Base-by-base conservation (phyloP, 2,888 invertebrate species). In the Limulus polyphemus region DNA sequence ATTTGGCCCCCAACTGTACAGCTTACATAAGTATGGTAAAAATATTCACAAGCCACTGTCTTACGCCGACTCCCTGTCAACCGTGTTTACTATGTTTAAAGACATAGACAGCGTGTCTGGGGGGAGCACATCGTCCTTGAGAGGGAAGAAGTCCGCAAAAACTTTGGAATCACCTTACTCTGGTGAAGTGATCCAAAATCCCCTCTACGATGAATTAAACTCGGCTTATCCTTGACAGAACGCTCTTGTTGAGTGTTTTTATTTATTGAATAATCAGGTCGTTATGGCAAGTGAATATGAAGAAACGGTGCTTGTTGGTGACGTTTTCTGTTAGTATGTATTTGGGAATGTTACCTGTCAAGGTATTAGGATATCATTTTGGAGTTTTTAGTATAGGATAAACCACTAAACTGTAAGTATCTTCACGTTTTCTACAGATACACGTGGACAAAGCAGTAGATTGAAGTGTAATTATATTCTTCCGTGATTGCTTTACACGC, bases 1-100 rank as follows among this genome's bases (percentile, higher is more conserved):
- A 10, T 69, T 67, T 49, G 63, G 62, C 0, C 68, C 68, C 1
- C 60, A 64, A 16, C 55, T 69, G 16, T 61, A 63, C 52, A 60
- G 65, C 10, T 63, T 68, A 12, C 69, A 68, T 54, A 65, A 63
- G 16, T 63, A 65, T 16, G 68, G 67, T 0, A 60, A 61, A 13
- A 59, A 65, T 49, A 65, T 66, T 0, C 65, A 62, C 17, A 65
- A 65, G 49, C 64, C 64, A 1, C 58, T 63, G 1, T 68, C 67
- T 0, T 68, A 68, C 50, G 67, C 68, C 11, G 68, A 69, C 49
- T 69, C 69, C 0, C 49, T 69, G 32, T 69, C 69, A 4, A 69
- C 69, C 1, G 68, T 65, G 17, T 69, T 69, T 58, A 67, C 67
- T 54, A 61, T 67, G 62, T 67, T 67, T 57, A 67, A 64, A 32